Base-by-base conservation (phyloP, 2,888 invertebrate genomes). In the Alsophila aescularia region DNA sequence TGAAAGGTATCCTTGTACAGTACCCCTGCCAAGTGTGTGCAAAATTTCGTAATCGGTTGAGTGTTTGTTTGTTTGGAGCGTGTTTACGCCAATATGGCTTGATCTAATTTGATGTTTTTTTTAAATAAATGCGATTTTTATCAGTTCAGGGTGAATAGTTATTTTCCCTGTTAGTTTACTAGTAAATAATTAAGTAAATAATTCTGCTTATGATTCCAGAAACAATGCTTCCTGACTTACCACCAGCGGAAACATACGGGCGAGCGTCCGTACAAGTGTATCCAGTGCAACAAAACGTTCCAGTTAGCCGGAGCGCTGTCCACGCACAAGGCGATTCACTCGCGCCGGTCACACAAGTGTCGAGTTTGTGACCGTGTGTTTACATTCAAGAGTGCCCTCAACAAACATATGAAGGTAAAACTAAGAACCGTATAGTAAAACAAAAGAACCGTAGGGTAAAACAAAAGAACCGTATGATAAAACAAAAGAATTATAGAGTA, bases 211-310 rank as follows among this genome's bases (percentile, higher is more conserved):
- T 15, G 9, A n/a, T 63, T 58, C 0, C 64, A 76, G 77, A 65
- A 67, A 41, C 67, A 63, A 21, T 73, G 71, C 27, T 70, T 71
- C 64, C 66, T 77, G 8, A 56, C 31, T 0, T 72, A 76, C 66
- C 78, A 78, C 60, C 70, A 72, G 21, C 64, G 73, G 14, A 67
- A 63, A n/a, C 79, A 79, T 62, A 72, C 76, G 10, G 77, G 76
- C 27, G 77, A 76, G 61, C 74, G 77, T 1, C 77, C 79, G 2
- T 70, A 67, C 64, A n/a, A 44, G 37, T 79, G 79, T 35, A 9
- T 0, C 6, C 52, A 52, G 0, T 77, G 79, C 53, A 51, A 56
- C 42, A 70, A 72, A 39, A 32, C 61, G 6, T 78, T 76, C 62
- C 52, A 24, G 0, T 16, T 51, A 7, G 49, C 67, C n/a, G 67